A percentile compares a stretch with the other conserved stretches of the same genome.
Evolutionary conservation across 1,140 invertebrate species (phyloP).

Genomic region (Lordiphosa clarofinis): DNA sequence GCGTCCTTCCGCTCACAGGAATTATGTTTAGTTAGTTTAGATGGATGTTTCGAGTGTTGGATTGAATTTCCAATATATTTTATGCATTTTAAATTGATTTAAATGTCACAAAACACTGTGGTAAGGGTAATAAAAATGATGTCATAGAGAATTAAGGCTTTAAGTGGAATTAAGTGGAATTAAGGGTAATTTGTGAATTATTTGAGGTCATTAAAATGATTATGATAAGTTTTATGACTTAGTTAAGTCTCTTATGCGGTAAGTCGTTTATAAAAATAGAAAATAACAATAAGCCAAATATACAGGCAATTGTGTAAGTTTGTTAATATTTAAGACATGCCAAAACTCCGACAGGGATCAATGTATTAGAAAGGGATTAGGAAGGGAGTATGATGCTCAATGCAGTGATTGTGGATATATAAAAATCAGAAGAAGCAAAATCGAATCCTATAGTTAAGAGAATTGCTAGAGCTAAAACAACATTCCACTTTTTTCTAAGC

Average conservation of each 20-base stretch:
- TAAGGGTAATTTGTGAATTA: conserved; percentile 1
- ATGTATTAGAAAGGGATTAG: too few relatives aligned
- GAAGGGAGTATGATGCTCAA: too few relatives aligned
- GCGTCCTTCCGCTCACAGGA: conserved; percentile 1
- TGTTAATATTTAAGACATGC: too few relatives aligned
- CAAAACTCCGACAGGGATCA: too few relatives aligned
- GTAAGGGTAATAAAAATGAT: conserved; percentile 6
- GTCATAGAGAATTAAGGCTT: conserved; percentile 4
- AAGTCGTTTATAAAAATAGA: neutral
- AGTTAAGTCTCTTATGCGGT: neutral
- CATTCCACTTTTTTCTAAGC: too few relatives aligned
- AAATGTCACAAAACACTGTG: conserved; percentile 30
- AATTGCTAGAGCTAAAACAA: too few relatives aligned
- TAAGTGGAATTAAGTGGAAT: conserved; percentile 2
- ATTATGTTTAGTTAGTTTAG: conserved; percentile 44
- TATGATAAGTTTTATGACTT: neutral
- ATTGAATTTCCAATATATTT: conserved; percentile 52
- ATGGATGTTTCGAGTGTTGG: conserved; percentile 34
- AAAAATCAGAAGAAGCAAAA: too few relatives aligned
- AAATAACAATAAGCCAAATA: too few relatives aligned
- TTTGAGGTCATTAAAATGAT: neutral
- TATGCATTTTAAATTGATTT: conserved; percentile 54
- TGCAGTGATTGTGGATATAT: too few relatives aligned
- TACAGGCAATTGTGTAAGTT: too few relatives aligned
- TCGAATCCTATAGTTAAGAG: too few relatives aligned